Conservation (phyloP, 2,888 invertebrate genomes). For the Leptopilina drosophilae region DNA sequence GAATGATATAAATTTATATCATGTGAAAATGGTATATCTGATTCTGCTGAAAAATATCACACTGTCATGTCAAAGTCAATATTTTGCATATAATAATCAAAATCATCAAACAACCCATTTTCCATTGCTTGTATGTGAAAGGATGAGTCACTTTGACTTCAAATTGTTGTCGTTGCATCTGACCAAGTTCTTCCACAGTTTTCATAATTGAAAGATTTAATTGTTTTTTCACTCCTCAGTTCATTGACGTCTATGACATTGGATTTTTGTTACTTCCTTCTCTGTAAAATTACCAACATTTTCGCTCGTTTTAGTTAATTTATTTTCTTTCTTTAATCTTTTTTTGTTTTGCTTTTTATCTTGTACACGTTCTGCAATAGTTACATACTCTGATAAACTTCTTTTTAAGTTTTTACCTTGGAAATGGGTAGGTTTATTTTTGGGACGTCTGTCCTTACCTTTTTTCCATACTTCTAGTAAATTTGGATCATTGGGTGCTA, state of each 20-base stretch:
- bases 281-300: neutral
- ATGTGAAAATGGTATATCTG: neutral
- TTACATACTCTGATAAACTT: neutral
- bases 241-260: no score
- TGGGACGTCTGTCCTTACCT: neutral
- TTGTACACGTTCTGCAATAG: neutral
- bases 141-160: neutral
- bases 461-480: neutral
- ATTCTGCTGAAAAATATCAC: neutral
- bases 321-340: neutral
- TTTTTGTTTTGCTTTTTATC: neutral
- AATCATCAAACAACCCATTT: neutral
- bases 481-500: neutral
- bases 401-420: neutral
- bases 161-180: neutral
- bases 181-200: neutral
- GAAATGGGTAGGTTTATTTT: neutral
- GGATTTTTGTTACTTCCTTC: neutral
- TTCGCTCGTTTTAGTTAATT: neutral
- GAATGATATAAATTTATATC: neutral
- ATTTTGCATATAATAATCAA: neutral
- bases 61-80: neutral
- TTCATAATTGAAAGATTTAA: neutral
- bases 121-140: neutral
- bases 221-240: neutral